Evolutionary conservation across 2,113 vertebrate species (phyloP), one percentile per base, ranked within the genome.

Genomic region (Sclerurus mexicanus): DNA sequence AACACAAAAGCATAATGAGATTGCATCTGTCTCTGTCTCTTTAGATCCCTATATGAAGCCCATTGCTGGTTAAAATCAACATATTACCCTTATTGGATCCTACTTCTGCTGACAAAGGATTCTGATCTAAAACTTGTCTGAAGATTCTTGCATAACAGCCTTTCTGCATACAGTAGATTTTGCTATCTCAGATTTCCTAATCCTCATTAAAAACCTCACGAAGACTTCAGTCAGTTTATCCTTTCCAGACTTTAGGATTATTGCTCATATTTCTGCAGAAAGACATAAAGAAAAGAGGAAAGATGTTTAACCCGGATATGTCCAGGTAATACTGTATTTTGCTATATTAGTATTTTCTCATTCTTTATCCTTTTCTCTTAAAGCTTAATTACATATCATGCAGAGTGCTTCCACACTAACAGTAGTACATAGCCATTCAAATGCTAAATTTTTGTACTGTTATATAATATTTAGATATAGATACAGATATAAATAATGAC

Each of bases 1-100:
- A 96, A 97, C 52, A 92, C 39, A 95, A 95, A 90, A 94, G 59
- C 91, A 94, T 94, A 95, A 79, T 71, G 87, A 90, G 89, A 91
- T 74, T 79, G n/a, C 82, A 92, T 90, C 66, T 72, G 47, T 79
- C 81, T 90, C 71, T 74, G 50, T 39, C 64, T 97, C 76, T 66
- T 89, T 95, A 85, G 90, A 94, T 87, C 82, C 60, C 82, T 81
- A 68, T 91, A 62, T 76, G 87, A 89, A 97, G 37, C 56, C 80
- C 76, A 94, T 47, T 69, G 60, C 84, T 87, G 14, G 59, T 83
- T 84, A 66, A 94, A 95, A 97, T 93, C 76, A 96, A 69, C 58
- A 79, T 93, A 75, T 87, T 92, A 86, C 91, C 71, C 82, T 93
- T 55, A 76, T 84, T 85, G 93, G 86, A 89, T 93, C 80, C 90